A percentile compares a stretch with the other conserved stretches of the same genome.
phyloP scores from a whole-genome alignment of 2,113 vertebrate genomes.

The Vanacampus margaritifer region DNA sequence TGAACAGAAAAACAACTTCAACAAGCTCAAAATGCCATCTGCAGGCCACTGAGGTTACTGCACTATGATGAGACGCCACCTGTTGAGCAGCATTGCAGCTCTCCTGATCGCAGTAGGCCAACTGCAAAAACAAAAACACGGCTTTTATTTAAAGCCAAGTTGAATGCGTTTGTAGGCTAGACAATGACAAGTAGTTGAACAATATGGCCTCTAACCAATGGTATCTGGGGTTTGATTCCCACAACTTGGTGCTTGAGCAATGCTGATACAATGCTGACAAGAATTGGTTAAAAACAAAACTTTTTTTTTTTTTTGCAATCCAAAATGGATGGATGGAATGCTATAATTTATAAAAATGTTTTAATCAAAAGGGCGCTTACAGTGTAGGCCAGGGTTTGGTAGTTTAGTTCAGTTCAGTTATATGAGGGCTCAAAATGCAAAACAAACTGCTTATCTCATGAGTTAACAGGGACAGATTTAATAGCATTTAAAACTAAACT shows the following conservation, averaged over 20 bases:
- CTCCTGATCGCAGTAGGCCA: not conserved
- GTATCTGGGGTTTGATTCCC: not conserved
- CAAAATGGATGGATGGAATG: not conserved
- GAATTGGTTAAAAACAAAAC: not conserved
- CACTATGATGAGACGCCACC: constrained; percentile 26
- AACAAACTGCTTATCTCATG: too few relatives aligned
- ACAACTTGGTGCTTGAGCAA: not conserved
- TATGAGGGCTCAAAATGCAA: too few relatives aligned
- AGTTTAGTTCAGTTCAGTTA: too few relatives aligned
- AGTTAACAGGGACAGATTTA: too few relatives aligned
- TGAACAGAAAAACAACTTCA: constrained; percentile 45
- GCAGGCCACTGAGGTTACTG: constrained; percentile 4
- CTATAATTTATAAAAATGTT: not conserved
- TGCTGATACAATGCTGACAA: not conserved
- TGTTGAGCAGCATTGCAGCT: constrained; percentile 42
- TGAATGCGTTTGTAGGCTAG: not conserved
- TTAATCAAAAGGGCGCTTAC: too few relatives aligned
- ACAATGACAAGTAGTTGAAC: not conserved
- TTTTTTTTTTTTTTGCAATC: not conserved
- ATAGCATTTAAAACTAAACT: too few relatives aligned
- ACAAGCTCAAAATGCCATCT: constrained; percentile 44
- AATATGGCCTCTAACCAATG: not conserved
- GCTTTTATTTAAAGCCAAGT: not conserved
- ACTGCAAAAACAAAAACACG: not conserved
- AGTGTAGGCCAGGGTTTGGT: too few relatives aligned